Evolutionary conservation across 1,140 invertebrate genomes (phyloP), one percentile per base, ranked within the genome.

Genomic region (Pogonomyrmex barbatus): DNA sequence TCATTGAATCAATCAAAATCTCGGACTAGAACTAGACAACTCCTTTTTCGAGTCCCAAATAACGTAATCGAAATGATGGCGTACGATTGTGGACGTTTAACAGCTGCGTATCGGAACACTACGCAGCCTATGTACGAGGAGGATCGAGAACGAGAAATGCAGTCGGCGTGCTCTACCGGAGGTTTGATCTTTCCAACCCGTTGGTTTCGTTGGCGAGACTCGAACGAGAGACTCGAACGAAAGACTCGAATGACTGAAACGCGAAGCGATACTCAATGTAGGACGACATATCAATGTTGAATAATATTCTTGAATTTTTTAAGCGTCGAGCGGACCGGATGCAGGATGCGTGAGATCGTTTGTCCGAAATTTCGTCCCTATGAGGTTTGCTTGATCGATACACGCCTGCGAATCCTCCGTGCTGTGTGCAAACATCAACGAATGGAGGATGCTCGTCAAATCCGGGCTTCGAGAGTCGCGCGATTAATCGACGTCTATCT

Each of bases 271-370:
- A 54, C 12, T 5, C 36, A 54, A 63, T 24, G 52, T 78, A 78
- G 39, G 17, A 50, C 24, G 75, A 85, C 83, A 85, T 85, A 85
- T 85, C 83, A 81, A 24, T 47, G 60, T 65, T 68, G 63, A 85
- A 85, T 54, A 50, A 85, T 47, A n/a, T 39, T 8, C 24, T 56
- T 58, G 54, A 82, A 71, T 73, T 82, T 82, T 73, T 30, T 65
- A 77, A 77, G 70, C 47, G 39, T 60, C 70, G 58, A 60, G 45
- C 30, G 45, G 36, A 52, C 17, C 39, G 79, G 62, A 82, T 82
- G 30, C 39, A 45, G 60, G 33, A 39, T 24, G 42, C 42, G 52
- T 30, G 79, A 24, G 30, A 58, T 60, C 54, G 42, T 50, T 45
- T 36, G 17, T 5, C 39, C 62, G 30, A 30, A 67, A 45, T 17